These are phyloP conservation scores for Echinops telfairi DNA, from an alignment of 2,113 vertebrate species.

Conservation along the genomic window DNA sequence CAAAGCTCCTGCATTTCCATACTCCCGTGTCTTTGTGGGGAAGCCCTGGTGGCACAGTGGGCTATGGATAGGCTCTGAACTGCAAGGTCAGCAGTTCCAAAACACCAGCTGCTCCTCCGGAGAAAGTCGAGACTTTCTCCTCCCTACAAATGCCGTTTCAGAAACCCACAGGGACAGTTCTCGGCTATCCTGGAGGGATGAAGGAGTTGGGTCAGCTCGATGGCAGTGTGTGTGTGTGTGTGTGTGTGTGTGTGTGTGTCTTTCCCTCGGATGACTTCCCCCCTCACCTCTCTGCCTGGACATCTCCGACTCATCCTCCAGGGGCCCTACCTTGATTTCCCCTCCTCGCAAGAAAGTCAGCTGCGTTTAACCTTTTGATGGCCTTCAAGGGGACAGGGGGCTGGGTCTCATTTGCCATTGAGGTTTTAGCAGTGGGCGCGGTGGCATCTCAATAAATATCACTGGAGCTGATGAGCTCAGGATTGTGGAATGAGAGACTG, in stretches of 20 bases:
- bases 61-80: too few relatives aligned
- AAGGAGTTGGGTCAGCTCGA: too few relatives aligned
- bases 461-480: neutral
- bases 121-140: too few relatives aligned
- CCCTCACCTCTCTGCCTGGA: neutral
- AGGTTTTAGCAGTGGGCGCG: neutral
- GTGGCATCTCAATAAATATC: neutral
- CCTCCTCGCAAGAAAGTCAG: neutral
- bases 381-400: neutral
- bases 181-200: too few relatives aligned
- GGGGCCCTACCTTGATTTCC: neutral
- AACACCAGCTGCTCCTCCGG: too few relatives aligned
- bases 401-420: neutral
- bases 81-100: too few relatives aligned
- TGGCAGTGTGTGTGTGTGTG: too few relatives aligned
- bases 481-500: slow-evolving; percentile 37
- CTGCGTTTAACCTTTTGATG: neutral
- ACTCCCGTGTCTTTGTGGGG: neutral
- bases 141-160: too few relatives aligned
- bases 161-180: too few relatives aligned
- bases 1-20: too few relatives aligned
- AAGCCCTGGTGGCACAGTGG: too few relatives aligned
- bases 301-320: neutral
- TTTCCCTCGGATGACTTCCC: neutral
- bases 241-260: too few relatives aligned